phyloP scores from a whole-genome alignment of 2,888 invertebrate species.

The Sisyra terminalis region DNA sequence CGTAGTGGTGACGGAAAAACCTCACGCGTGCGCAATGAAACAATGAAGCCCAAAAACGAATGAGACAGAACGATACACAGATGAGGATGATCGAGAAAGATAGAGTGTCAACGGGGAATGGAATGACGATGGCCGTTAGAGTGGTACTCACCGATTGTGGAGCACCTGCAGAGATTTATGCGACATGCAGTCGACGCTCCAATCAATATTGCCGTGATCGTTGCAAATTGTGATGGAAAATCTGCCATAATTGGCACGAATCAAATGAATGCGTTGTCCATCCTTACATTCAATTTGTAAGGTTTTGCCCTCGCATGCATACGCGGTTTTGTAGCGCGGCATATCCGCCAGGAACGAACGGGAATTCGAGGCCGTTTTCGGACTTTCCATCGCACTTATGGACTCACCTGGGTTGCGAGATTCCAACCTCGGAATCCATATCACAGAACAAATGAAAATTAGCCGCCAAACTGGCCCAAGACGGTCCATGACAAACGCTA shows the following conservation, averaged over 20 bases:
- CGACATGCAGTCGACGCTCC: constrained; percentile 94
- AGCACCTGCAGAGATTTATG: constrained; percentile 74
- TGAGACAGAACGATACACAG: neutral
- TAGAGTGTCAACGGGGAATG: neutral
- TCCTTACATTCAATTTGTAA: constrained; percentile 76
- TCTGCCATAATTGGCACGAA: constrained; percentile 87
- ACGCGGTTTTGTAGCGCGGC: constrained; percentile 76
- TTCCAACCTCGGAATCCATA: constrained; percentile 5
- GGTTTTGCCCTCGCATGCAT: constrained; percentile 87
- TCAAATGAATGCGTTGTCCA: constrained; percentile 78
- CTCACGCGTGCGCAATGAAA: too few relatives aligned
- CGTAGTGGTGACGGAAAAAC: too few relatives aligned
- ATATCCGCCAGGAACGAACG: constrained; percentile 36
- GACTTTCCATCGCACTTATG: too few relatives aligned
- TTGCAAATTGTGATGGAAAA: constrained; percentile 94
- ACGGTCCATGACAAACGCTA: constrained; percentile 8
- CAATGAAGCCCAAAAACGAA: too few relatives aligned
- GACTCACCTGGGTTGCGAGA: constrained; percentile 6
- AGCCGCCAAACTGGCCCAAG: constrained; percentile 6
- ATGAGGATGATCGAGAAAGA: neutral
- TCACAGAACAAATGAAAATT: constrained; percentile 5
- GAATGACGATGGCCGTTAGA: neutral
- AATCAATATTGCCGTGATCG: constrained; percentile 88
- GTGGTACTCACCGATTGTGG: constrained; percentile 56
- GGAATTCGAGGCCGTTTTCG: neutral